Percentiles rank a stretch among this genome's conserved stretches.
Conservation (phyloP, 2,113 vertebrate species). For the Colossoma macropomum region DNA sequence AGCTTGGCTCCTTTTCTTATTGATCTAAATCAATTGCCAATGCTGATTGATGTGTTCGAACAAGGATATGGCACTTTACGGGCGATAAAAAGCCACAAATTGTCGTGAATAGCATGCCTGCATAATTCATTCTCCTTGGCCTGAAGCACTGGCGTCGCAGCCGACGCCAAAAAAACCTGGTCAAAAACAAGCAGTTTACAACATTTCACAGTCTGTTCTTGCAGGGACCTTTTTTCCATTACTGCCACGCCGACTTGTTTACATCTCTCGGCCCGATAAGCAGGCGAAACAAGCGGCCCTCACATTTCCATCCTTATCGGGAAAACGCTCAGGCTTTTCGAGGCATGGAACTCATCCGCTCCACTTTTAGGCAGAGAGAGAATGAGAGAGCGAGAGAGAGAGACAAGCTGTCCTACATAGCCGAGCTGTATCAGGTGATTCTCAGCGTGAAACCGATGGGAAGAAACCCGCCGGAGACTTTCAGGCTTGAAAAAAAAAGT, state of each 20-base stretch:
- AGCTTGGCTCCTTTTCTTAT: neutral
- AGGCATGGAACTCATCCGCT: constrained; percentile 8
- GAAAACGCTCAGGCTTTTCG: neutral
- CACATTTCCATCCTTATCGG: constrained; percentile 40
- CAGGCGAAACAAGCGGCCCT: constrained; percentile 2
- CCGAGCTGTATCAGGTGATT: constrained; percentile 45
- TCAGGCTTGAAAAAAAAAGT: constrained; percentile 23
- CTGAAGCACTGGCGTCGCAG: neutral
- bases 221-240: constrained; percentile 31
- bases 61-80: neutral
- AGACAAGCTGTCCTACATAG: constrained; percentile 26
- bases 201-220: constrained; percentile 27
- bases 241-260: constrained; percentile 46
- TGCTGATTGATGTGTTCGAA: constrained; percentile 21
- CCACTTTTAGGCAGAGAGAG: constrained; percentile 13
- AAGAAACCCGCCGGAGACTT: constrained; percentile 34
- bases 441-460: constrained; percentile 32
- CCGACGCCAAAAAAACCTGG: neutral
- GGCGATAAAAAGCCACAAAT: constrained; percentile 8
- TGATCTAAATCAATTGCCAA: constrained; percentile 19
- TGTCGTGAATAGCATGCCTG: neutral
- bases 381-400: neutral
- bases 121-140: constrained; percentile 11
- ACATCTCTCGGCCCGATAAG: constrained; percentile 40
- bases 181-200: neutral